These are phyloP conservation scores for Aulostomus chinensis DNA, from an alignment of 2,797 vertebrate species.

Conservation along the genomic window DNA sequence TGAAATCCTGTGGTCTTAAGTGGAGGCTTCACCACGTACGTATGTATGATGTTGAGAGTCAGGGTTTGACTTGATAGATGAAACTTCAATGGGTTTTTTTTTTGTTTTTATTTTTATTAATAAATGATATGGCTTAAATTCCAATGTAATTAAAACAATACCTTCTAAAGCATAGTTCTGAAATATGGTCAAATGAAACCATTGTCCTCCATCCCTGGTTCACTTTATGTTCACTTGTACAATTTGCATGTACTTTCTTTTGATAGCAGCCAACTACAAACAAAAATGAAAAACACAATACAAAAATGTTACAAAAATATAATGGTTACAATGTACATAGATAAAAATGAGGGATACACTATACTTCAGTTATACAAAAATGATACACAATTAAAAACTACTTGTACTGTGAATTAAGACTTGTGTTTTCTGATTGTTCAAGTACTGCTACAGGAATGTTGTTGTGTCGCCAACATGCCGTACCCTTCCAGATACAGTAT, in stretches of 20 bases:
- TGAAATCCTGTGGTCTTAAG: no score
- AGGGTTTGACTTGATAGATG: neutral
- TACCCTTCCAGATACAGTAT: constrained; percentile 34
- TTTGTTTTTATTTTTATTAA: constrained; percentile 66
- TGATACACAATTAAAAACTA: constrained; percentile 59
- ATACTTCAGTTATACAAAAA: constrained; percentile 63
- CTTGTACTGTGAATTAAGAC: constrained; percentile 47
- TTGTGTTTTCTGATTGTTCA: constrained; percentile 59
- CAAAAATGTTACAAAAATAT: constrained; percentile 69
- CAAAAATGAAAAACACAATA: constrained; percentile 43
- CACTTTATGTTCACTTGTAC: constrained; percentile 62
- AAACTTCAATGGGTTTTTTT: constrained; percentile 6
- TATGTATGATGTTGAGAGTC: no score
- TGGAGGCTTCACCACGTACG: no score
- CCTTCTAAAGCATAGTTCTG: constrained; percentile 50
- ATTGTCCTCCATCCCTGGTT: constrained; percentile 61
- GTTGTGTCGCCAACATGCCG: constrained; percentile 21
- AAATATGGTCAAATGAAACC: constrained; percentile 50
- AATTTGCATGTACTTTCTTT: constrained; percentile 60
- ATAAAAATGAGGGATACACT: constrained; percentile 53
- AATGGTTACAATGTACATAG: constrained; percentile 68
- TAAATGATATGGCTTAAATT: constrained; percentile 74
- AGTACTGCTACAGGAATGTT: constrained; percentile 48
- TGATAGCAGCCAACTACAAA: constrained; percentile 74
- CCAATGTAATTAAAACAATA: constrained; percentile 58